phyloP scores from a whole-genome alignment of 2,888 invertebrate genomes.

The Gymnosoma rotundatum region DNA sequence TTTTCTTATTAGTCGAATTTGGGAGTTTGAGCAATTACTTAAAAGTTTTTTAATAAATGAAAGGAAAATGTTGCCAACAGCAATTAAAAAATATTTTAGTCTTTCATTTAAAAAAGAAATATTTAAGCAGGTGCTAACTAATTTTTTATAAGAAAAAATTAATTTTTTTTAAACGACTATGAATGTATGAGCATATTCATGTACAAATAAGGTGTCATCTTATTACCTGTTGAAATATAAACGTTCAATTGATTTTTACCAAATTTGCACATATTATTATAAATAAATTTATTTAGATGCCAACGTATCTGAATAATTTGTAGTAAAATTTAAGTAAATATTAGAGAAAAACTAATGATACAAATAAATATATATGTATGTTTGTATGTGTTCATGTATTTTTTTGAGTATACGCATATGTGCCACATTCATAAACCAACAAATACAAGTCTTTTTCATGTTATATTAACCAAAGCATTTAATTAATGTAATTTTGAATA shows the following conservation, averaged over 20 bases:
- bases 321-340: conserved; percentile 19
- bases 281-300: conserved; percentile 23
- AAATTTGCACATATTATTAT: conserved; percentile 32
- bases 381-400: neutral
- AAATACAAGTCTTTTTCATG: no score
- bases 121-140: no score
- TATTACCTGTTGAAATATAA: conserved; percentile 33
- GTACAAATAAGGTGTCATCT: conserved; percentile 7
- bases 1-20: no score
- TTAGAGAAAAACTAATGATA: conserved; percentile 49
- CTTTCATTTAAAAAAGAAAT: no score
- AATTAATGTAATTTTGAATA: conserved; percentile 37
- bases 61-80: no score
- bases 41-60: no score
- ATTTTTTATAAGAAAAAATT: no score
- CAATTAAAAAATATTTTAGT: no score
- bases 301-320: conserved; percentile 24
- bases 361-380: neutral
- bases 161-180: no score
- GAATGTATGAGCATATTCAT: neutral
- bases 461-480: neutral
- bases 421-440: no score
- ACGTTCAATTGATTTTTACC: conserved; percentile 28
- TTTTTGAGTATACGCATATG: no score
- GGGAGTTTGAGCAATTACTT: no score